Conservation (phyloP, 2,113 vertebrate genomes). For the Cricetomys ansorgei region DNA sequence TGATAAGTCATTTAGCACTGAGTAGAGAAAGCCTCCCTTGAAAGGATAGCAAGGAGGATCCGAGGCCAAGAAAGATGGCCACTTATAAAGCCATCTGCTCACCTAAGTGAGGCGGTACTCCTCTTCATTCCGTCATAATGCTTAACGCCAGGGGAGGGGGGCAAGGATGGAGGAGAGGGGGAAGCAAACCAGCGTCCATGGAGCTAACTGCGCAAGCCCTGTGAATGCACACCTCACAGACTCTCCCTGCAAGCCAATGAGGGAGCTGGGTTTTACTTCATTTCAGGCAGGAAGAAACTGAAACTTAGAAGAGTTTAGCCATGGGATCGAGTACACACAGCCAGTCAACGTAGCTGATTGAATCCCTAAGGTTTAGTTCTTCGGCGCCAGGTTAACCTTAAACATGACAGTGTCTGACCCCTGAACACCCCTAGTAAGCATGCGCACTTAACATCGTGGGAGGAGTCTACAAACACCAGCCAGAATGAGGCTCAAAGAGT, state of each 20-base stretch:
- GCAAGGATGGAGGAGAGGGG: not conserved
- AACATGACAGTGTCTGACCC: not conserved
- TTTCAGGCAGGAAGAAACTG: not conserved
- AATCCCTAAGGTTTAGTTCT: not conserved
- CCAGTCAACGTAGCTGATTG: not conserved
- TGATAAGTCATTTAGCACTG: conserved; percentile 43
- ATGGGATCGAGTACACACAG: not conserved
- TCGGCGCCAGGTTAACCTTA: not conserved
- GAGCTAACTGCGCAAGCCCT: not conserved
- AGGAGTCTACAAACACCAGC: not conserved
- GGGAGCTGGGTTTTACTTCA: not conserved
- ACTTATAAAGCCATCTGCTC: conserved; percentile 17
- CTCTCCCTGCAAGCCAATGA: not conserved
- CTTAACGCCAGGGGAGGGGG: not conserved
- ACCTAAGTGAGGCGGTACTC: not conserved
- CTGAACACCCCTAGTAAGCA: not conserved
- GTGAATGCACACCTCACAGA: not conserved
- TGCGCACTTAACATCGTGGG: not conserved
- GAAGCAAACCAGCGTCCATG: not conserved
- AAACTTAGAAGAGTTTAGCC: not conserved
- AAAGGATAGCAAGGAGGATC: not conserved
- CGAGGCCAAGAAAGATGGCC: not conserved
- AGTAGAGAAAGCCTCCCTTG: not conserved
- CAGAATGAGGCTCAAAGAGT: not conserved
- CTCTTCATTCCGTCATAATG: not conserved